These are phyloP conservation scores for Microcaecilia unicolor DNA, from an alignment of 2,797 vertebrate species.

Conservation along the genomic window DNA sequence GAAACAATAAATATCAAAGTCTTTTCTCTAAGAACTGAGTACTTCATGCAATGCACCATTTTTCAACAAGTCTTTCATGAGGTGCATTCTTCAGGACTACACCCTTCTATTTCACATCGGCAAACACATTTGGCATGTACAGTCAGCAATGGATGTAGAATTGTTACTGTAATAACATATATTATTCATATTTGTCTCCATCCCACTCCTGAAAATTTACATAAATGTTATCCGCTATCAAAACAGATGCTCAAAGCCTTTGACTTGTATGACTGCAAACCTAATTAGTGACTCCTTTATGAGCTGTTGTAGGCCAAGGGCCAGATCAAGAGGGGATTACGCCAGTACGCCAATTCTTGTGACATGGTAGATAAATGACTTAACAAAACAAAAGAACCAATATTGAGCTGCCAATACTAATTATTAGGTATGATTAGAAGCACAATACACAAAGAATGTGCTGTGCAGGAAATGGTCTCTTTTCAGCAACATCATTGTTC, in stretches of 20 bases:
- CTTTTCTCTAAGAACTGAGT: slow-evolving; percentile 52
- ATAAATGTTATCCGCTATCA: slow-evolving; percentile 18
- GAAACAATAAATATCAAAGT: slow-evolving; percentile 70
- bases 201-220: slow-evolving; percentile 3
- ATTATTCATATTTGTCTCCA: too few species aligned
- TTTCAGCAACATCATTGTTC: slow-evolving; percentile 9
- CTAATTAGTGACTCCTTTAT: slow-evolving; percentile 55
- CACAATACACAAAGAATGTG: slow-evolving; percentile 35
- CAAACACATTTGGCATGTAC: neutral
- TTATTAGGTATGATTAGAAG: slow-evolving; percentile 15
- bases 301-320: slow-evolving; percentile 30
- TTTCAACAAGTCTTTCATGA: slow-evolving; percentile 53
- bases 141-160: too few species aligned
- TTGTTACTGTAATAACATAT: too few species aligned
- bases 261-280: slow-evolving; percentile 11
- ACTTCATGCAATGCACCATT: slow-evolving; percentile 63
- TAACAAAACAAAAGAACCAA: slow-evolving; percentile 43
- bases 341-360: slow-evolving; percentile 42
- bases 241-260: slow-evolving; percentile 12
- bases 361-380: slow-evolving; percentile 43
- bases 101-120: slow-evolving; percentile 32
- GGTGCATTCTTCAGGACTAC: slow-evolving; percentile 44
- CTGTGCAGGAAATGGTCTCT: slow-evolving; percentile 30
- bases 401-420: slow-evolving; percentile 40
- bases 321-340: slow-evolving; percentile 33